phyloP scores from a whole-genome alignment of 2,797 vertebrate species.

The Megalops cyprinoides region DNA sequence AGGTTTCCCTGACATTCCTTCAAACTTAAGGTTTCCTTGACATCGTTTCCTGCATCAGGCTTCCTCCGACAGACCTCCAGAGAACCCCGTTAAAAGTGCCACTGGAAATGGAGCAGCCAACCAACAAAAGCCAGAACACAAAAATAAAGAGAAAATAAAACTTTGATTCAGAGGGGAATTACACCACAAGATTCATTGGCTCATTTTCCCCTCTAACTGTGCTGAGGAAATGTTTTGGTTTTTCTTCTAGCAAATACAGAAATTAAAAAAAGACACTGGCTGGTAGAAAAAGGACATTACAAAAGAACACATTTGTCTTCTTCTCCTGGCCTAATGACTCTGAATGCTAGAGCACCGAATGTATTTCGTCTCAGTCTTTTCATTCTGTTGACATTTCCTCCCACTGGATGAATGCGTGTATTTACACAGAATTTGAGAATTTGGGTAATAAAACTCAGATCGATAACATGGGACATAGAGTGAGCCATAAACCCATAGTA shows the following conservation, averaged over 20 bases:
- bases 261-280: constrained; percentile 26
- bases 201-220: constrained; percentile 31
- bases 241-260: constrained; percentile 15
- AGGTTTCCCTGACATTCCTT: neutral
- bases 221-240: neutral
- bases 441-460: neutral
- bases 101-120: neutral
- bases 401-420: neutral
- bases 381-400: neutral
- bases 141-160: constrained; percentile 11
- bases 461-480: neutral
- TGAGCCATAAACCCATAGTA: neutral
- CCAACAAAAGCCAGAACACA: constrained; percentile 26
- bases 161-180: neutral
- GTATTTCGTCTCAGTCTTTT: neutral
- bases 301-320: constrained; percentile 54
- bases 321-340: constrained; percentile 52
- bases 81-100: neutral
- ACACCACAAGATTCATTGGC: constrained; percentile 26
- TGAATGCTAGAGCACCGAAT: neutral
- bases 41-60: neutral
- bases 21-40: neutral
- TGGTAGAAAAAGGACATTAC: constrained; percentile 37
- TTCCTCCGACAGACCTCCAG: neutral
- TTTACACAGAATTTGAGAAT: neutral